phyloP scores from a whole-genome alignment of 2,797 vertebrate genomes.

The Sebastiscus albofasciatus region DNA sequence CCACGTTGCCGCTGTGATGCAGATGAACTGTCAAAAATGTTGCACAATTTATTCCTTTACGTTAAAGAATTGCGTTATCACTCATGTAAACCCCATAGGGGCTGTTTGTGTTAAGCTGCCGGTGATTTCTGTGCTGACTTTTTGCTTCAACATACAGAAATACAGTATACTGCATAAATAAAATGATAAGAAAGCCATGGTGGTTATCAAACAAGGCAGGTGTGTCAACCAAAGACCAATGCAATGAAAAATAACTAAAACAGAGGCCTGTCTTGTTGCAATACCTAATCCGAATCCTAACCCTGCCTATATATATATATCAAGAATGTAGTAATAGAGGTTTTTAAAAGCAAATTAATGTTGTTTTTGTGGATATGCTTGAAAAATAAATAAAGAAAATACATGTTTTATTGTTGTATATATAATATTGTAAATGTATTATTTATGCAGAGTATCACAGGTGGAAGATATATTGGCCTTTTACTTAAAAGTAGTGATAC shows the following conservation, averaged over 20 bases:
- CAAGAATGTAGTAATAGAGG: not conserved
- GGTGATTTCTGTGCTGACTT: slow-evolving; percentile 5
- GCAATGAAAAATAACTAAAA: not conserved
- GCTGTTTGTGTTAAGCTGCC: slow-evolving; percentile 11
- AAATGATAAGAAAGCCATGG: not conserved
- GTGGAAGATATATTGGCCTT: not conserved
- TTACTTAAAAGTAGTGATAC: not conserved
- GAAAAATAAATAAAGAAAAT: not conserved
- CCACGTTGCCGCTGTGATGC: slow-evolving; percentile 68
- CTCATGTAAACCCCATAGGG: slow-evolving; percentile 35
- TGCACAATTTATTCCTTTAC: slow-evolving; percentile 64
- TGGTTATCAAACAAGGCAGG: not conserved
- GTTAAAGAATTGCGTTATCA: slow-evolving; percentile 57
- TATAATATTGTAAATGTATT: not conserved
- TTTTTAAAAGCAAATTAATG: not conserved
- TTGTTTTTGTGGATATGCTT: not conserved
- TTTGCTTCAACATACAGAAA: slow-evolving; percentile 5
- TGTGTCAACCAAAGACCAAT: not conserved
- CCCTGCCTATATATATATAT: not conserved
- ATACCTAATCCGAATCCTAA: not conserved
- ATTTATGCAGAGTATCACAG: not conserved
- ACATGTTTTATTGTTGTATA: not conserved
- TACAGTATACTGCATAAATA: not conserved
- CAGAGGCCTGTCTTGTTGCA: not conserved
- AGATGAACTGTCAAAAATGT: slow-evolving; percentile 74